phyloP scores from a whole-genome alignment of 1,140 invertebrate genomes.

The Apis cerana region DNA sequence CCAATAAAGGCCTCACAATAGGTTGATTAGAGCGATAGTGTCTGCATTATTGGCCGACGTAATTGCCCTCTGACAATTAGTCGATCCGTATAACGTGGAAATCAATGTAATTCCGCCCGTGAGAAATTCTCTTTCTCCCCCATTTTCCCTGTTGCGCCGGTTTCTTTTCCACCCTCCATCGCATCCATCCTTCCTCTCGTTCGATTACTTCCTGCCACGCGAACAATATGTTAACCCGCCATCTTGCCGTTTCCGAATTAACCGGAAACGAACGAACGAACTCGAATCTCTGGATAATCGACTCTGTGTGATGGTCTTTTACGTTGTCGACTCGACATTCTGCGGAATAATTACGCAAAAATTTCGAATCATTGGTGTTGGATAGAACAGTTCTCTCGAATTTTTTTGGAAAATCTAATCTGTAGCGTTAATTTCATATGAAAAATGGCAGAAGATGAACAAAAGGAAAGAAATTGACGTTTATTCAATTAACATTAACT shows the following conservation, averaged over 20 bases:
- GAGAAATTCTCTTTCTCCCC: background rate
- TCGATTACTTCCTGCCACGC: conserved; percentile 18
- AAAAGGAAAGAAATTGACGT: too few relatives aligned
- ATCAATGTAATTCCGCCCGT: conserved; percentile 37
- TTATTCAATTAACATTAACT: too few relatives aligned
- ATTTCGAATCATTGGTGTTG: too few relatives aligned
- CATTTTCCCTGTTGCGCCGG: background rate
- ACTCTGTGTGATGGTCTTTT: too few relatives aligned
- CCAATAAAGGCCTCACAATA: conserved; percentile 40
- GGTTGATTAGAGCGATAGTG: conserved; percentile 32
- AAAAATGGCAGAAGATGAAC: too few relatives aligned
- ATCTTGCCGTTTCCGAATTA: background rate
- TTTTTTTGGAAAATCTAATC: too few relatives aligned
- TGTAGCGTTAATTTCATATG: too few relatives aligned
- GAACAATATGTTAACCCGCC: conserved; percentile 16
- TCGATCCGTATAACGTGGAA: conserved; percentile 27
- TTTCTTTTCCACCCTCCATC: background rate
- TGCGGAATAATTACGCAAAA: too few relatives aligned
- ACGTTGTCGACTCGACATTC: too few relatives aligned
- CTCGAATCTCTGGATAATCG: background rate
- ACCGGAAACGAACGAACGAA: background rate
- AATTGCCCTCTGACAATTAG: conserved; percentile 50
- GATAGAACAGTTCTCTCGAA: too few relatives aligned
- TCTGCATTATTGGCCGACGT: conserved; percentile 35
- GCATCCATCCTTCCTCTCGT: background rate